phyloP scores from a whole-genome alignment of 2,888 invertebrate genomes.

The Mechanitis messenoides region DNA sequence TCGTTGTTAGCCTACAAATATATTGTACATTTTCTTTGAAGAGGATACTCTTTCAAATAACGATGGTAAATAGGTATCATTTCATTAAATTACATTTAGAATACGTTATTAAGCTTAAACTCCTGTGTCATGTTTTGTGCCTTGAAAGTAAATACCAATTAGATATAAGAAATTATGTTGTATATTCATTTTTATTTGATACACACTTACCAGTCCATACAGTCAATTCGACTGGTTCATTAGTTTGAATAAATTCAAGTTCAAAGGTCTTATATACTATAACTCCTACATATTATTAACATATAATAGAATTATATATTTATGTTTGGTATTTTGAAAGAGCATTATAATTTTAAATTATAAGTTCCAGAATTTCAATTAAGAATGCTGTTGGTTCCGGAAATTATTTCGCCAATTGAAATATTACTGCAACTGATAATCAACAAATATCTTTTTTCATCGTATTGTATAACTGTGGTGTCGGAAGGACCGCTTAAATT shows the following conservation, averaged over 20 bases:
- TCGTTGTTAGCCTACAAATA: too few species aligned
- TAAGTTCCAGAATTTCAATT: neutral
- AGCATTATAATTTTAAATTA: conserved; percentile 6
- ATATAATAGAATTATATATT: too few species aligned
- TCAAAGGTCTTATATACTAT: too few species aligned
- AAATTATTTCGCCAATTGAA: conserved; percentile 42
- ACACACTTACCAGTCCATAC: too few species aligned
- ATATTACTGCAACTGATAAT: conserved; percentile 51
- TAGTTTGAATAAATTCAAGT: too few species aligned
- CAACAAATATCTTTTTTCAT: conserved; percentile 45
- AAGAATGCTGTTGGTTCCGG: conserved; percentile 25
- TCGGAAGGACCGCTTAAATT: conserved; percentile 44
- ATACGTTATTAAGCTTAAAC: conserved; percentile 33
- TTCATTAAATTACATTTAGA: conserved; percentile 44
- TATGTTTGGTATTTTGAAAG: neutral
- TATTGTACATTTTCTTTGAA: too few species aligned
- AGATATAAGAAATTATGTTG: too few species aligned
- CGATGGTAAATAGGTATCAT: conserved; percentile 39
- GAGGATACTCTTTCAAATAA: conserved; percentile 32
- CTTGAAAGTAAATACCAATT: too few species aligned
- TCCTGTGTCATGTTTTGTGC: too few species aligned
- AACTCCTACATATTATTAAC: too few species aligned
- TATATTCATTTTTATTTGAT: too few species aligned
- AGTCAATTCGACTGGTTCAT: too few species aligned
- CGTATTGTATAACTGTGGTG: conserved; percentile 56